Base-by-base conservation (phyloP, 2,888 invertebrate genomes). In the Timema podura region DNA sequence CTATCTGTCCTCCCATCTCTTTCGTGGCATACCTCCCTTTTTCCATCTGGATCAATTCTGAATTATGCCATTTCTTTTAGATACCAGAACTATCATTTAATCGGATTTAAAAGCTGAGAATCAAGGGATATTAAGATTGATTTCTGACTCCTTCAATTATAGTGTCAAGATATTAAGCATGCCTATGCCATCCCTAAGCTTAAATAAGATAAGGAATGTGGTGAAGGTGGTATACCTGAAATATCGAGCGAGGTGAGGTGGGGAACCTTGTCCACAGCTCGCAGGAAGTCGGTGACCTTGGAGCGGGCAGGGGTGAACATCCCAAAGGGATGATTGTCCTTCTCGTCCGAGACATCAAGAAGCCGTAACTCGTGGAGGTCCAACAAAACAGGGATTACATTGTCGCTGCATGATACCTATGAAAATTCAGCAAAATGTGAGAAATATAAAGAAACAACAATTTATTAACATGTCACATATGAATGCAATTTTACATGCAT, bases 231-330 rank as follows among this genome's bases (percentile, higher is more conserved):
- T 30, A 30, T 76, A 82, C 87, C 87, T 69, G 89, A 89, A 69
- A 90, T 83, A 80, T 90, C 90, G 72, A 90, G 78, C 47, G 85
- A 87, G 46, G 81, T 80, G 64, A 90, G 80, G 75, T 85, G 79
- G 59, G 87, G 86, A 16, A 72, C 48, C 16, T 74, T 71, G 57
- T 76, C 75, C 49, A 76, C 79, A 75, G 66, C 16, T 30, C 83
- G 82, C 70, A 87, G 79, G 68, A 87, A 79, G 72, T 83, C 81
- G 68, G 80, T 79, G 73, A 83, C 80, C 74, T 81, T 81, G 48
- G 80, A 79, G 72, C 78, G 79, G 46, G 77, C 76, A 49, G 81
- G 80, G 65, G 81, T 79, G 73, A 83, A 80, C 74, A 82, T 80
- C 69, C 84, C 82, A 75, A 84, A 83, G 9, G 81, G 79, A 74